Conservation (phyloP, 2,888 invertebrate species). For the Pseudoips prasinana region DNA sequence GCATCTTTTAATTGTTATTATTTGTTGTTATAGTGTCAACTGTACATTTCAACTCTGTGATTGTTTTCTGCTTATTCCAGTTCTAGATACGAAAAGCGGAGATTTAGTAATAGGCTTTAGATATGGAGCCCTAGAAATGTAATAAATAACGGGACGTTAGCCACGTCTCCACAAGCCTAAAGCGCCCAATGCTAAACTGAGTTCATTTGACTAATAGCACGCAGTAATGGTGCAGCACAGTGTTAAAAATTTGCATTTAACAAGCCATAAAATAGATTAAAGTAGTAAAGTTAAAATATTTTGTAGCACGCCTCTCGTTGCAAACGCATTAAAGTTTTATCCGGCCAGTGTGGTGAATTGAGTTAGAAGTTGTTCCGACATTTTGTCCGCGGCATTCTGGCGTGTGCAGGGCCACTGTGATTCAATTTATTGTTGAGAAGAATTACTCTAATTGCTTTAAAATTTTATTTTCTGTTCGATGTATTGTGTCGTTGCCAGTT, state of each 20-base stretch:
- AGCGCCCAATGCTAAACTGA: conserved; percentile 29
- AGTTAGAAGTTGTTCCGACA: conserved; percentile 49
- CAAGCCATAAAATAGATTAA: conserved; percentile 45
- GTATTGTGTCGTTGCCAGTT: conserved; percentile 23
- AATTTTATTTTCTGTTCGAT: conserved; percentile 27
- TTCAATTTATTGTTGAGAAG: conserved; percentile 44
- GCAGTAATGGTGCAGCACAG: conserved; percentile 28
- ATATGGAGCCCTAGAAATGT: not conserved
- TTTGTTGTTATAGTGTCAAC: too few species aligned
- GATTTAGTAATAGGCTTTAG: not conserved
- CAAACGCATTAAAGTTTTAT: conserved; percentile 50
- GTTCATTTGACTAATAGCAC: conserved; percentile 37
- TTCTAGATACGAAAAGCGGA: too few species aligned
- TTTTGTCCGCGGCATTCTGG: conserved; percentile 36
- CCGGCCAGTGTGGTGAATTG: conserved; percentile 42
- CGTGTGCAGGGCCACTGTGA: conserved; percentile 34
- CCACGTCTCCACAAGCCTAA: conserved; percentile 15
- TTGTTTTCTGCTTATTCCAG: too few species aligned
- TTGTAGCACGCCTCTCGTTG: conserved; percentile 34
- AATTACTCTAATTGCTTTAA: conserved; percentile 45
- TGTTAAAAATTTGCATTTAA: conserved; percentile 36
- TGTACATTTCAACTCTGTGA: too few species aligned
- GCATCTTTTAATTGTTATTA: too few species aligned
- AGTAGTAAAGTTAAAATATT: conserved; percentile 45
- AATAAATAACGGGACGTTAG: too few species aligned